phyloP scores from a whole-genome alignment of 2,888 invertebrate species.

The Hirudinaria manillensis region DNA sequence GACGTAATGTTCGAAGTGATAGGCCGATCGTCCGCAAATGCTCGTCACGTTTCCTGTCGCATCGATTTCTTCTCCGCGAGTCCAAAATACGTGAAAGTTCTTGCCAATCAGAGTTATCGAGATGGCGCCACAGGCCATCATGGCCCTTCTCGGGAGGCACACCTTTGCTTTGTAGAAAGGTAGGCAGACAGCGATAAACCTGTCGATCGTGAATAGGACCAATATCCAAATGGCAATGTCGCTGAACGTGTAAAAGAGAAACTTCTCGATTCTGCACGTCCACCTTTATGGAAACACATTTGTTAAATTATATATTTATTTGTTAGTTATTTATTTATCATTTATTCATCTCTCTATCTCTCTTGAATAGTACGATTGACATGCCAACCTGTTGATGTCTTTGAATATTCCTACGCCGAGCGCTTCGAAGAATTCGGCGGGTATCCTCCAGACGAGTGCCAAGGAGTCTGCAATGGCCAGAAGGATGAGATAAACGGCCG shows the following conservation, averaged over 20 bases:
- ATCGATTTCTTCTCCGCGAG: constrained; percentile 39
- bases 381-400: constrained; percentile 21
- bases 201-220: constrained; percentile 47
- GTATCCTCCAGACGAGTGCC: constrained; percentile 43
- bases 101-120: constrained; percentile 35
- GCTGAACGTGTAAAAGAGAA: constrained; percentile 45
- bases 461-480: constrained; percentile 42
- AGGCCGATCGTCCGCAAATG: constrained; percentile 37
- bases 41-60: constrained; percentile 31
- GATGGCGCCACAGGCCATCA: constrained; percentile 1
- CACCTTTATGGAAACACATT: constrained; percentile 13
- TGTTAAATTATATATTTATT: not conserved
- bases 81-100: constrained; percentile 48
- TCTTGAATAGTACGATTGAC: not conserved
- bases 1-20: constrained; percentile 35
- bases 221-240: constrained; percentile 48
- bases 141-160: constrained; percentile 35
- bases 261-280: constrained; percentile 46
- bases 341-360: not conserved
- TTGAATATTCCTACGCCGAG: constrained; percentile 20
- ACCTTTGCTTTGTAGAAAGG: constrained; percentile 42
- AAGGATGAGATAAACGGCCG: constrained; percentile 41
- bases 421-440: constrained; percentile 37
- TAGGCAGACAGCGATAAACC: constrained; percentile 47
- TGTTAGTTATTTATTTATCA: too few relatives aligned